Evolutionary conservation across 1,140 invertebrate species (phyloP), one percentile per base, ranked within the genome.

Genomic region (Ceratina australensis): DNA sequence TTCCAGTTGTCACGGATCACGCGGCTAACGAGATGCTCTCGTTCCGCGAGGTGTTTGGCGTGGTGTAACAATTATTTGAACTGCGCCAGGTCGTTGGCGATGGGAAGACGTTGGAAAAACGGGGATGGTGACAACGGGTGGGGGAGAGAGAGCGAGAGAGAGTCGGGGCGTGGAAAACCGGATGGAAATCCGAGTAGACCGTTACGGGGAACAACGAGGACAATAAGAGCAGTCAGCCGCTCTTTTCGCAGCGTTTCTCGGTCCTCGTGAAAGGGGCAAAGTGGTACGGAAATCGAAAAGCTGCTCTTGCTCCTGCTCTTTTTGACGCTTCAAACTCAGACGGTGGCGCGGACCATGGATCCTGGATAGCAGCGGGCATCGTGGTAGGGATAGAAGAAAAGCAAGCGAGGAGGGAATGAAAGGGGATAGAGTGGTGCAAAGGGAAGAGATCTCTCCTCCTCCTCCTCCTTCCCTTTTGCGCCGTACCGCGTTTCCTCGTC

Each of bases 141-240:
- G n/a, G n/a, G n/a, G n/a, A n/a, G n/a, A 60, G 47, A 69, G 28
- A 59, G 63, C 24, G 13, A 52, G 8, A 61, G 56, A 56, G 18
- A 15, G 3, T 3, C 12, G 42, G 22, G 33, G 24, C 26, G 66
- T 69, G 42, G 73, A 72, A 79, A 84, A 71, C 49, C 69, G 66
- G 56, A 80, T 74, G 76, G 66, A 81, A 81, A 83, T 82, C 81
- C 82, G 71, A 83, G 59, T 79, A 71, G 75, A 67, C 81, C 80
- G 82, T 83, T 79, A 75, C 72, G 59, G 59, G 69, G 47, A 78
- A 64, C 75, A 71, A 67, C 60, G 80, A 50, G 81, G 57, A 83
- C 82, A 83, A 83, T 83, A 83, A 83, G 81, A 83, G 81, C 82
- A 83, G 60, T 64, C 73, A 77, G 67, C 73, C 67, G 65, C 52